Conservation (phyloP, 2,797 vertebrate genomes). For the Pyrocephalus nanus region DNA sequence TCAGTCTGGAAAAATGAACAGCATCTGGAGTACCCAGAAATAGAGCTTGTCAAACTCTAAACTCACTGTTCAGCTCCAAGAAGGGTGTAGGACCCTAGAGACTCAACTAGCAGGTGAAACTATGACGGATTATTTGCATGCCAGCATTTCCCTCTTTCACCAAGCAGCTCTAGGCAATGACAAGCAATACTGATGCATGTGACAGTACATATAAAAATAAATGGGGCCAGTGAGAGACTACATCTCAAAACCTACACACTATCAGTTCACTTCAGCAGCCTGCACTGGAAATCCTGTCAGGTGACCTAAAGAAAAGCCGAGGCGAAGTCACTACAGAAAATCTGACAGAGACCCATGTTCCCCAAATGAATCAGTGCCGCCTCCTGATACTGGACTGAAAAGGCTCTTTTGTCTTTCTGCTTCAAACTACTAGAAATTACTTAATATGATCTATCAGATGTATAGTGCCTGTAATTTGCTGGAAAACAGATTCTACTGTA, state of each 20-base stretch:
- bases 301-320: not conserved
- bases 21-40: not conserved
- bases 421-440: not conserved
- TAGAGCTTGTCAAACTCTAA: not conserved
- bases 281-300: not conserved
- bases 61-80: not conserved
- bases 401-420: not conserved
- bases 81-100: not conserved
- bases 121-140: not conserved
- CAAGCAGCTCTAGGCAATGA: not conserved
- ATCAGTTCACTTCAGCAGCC: not conserved
- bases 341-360: accelerated
- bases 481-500: not conserved
- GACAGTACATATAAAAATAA: not conserved
- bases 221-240: not conserved
- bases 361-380: not conserved
- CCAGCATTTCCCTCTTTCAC: not conserved
- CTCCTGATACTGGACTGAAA: not conserved
- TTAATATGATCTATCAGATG: not conserved
- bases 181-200: not conserved
- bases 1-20: not conserved
- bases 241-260: not conserved
- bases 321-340: not conserved
- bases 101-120: not conserved
- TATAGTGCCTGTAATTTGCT: not conserved